Percentiles rank a stretch among this genome's conserved stretches.
Evolutionary conservation across 2,113 vertebrate species (phyloP).

Genomic region (Micronisus gabar): DNA sequence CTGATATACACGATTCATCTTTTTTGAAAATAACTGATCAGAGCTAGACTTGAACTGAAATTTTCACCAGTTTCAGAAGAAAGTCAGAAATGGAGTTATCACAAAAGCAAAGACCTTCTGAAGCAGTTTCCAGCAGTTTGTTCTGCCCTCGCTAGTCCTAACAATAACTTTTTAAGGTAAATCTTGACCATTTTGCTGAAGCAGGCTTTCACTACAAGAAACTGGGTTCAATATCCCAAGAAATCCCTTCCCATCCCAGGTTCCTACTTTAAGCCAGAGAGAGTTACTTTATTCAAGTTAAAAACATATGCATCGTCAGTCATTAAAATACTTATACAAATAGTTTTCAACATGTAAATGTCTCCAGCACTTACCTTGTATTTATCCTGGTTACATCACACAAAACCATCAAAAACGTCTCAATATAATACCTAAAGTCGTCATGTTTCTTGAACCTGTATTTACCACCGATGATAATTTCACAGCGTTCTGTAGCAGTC

Average conservation of each 20-base stretch:
- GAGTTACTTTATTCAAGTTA: not conserved
- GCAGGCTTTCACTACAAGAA: not conserved
- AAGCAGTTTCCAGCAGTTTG: not conserved
- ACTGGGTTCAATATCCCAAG: not conserved
- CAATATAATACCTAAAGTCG: not conserved
- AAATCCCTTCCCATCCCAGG: not conserved
- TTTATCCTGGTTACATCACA: conserved; percentile 44
- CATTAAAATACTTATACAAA: conserved; percentile 28
- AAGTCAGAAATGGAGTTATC: not conserved
- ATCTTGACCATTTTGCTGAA: not conserved
- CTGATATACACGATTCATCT: not conserved
- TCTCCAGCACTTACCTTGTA: conserved; percentile 22
- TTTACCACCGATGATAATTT: not conserved
- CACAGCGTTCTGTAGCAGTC: not conserved
- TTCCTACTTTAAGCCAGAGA: not conserved
- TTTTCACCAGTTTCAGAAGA: not conserved
- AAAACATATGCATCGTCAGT: not conserved
- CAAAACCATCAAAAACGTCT: conserved; percentile 19
- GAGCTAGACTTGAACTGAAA: not conserved
- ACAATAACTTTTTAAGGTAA: not conserved
- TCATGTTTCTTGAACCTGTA: not conserved
- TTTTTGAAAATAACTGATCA: not conserved
- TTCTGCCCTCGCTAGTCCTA: not conserved
- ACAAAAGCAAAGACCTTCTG: not conserved
- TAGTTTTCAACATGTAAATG: not conserved